These are phyloP conservation scores for Pseudomyrmex gracilis DNA, from an alignment of 1,140 invertebrate species.

Conservation along the genomic window DNA sequence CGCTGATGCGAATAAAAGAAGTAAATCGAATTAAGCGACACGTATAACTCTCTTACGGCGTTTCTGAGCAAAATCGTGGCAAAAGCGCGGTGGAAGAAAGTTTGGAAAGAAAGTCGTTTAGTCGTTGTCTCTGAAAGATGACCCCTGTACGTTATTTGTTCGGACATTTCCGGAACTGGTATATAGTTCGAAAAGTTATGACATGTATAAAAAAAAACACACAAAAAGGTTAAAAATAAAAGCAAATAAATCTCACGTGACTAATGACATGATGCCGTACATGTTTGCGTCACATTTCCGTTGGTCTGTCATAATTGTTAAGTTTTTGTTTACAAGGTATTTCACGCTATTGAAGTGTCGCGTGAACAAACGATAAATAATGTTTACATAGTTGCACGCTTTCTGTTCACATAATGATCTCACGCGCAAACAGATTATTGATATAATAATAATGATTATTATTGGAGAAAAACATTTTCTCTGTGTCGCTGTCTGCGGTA, in stretches of 20 bases:
- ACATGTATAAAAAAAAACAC: slow-evolving; percentile 10
- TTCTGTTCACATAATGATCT: not conserved
- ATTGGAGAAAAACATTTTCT: no score
- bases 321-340: slow-evolving; percentile 14
- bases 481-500: no score
- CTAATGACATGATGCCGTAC: slow-evolving; percentile 18
- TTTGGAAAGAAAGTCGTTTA: slow-evolving; percentile 49
- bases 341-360: not conserved
- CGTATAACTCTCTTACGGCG: not conserved
- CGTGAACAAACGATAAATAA: slow-evolving; percentile 4
- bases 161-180: slow-evolving; percentile 15
- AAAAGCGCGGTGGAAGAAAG: slow-evolving; percentile 39
- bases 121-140: slow-evolving; percentile 27
- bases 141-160: slow-evolving; percentile 12
- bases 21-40: slow-evolving; percentile 42
- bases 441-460: no score
- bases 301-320: not conserved
- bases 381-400: not conserved
- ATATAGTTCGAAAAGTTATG: slow-evolving; percentile 42
- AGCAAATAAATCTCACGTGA: slow-evolving; percentile 21
- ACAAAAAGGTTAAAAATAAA: slow-evolving; percentile 28
- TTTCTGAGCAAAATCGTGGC: slow-evolving; percentile 9
- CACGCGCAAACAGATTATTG: not conserved
- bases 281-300: not conserved
- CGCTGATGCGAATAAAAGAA: not conserved